Evolutionary conservation across 2,888 invertebrate genomes (phyloP), one percentile per base, ranked within the genome.

Genomic region (Uloborus plumipes): DNA sequence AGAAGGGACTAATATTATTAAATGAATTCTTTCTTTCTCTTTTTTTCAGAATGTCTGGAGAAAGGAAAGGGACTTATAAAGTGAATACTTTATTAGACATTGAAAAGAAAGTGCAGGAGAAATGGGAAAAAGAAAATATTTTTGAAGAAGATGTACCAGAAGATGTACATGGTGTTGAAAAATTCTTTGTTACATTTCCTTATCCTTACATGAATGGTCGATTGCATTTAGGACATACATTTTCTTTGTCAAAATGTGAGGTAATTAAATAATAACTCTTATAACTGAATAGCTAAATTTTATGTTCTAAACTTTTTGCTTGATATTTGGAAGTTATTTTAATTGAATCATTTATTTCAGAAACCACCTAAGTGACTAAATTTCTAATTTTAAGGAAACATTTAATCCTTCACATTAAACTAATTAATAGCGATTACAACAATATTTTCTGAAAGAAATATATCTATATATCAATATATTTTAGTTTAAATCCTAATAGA

Each of bases 161-260:
- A 20, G 53, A 67, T 31, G 22, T 61, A 15, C 66, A 75, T 15
- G 62, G 79, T 15, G 94, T 94, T 0, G 88, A 88, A 15, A 99
- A 99, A 88, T 99, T 94, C 88, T 91, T 98, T 86, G 94, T 94
- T 51, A 97, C 97, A 2, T 99, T 99, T 90, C 99, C 99, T 0
- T 99, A 93, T 90, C 99, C 99, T 0, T 99, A 99, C 88, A 99
- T 99, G 99, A 99, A 99, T 91, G 99, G 99, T 14, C 93, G 96
- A 64, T 92, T 99, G 74, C 99, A 99, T 92, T 91, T 99, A 86
- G 99, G 99, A 0, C 99, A 99, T 89, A 96, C 97, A 16, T 99
- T 99, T 91, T 95, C 98, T 4, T 89, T 99, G 65, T 96, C 98
- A 13, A 99, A 99, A 91, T 97, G 97, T 89, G 99, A 99, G 91